Percentiles rank a stretch among this genome's conserved stretches.
Conservation (phyloP, 2,888 invertebrate species). For the Anaspis maculata region DNA sequence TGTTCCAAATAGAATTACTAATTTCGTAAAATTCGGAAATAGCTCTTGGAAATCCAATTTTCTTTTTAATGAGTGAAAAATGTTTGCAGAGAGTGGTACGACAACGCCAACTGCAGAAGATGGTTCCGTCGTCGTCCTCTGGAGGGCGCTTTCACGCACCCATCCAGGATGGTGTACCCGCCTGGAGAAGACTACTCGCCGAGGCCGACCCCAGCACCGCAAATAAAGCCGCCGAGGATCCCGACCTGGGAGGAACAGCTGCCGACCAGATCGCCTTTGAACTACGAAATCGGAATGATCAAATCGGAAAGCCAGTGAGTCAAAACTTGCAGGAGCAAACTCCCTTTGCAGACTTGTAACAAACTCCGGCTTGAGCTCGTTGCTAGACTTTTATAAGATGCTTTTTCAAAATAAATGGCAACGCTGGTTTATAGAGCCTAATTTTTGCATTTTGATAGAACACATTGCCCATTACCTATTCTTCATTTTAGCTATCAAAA, state of each 20-base stretch:
- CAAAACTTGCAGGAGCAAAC: slow-evolving; percentile 1
- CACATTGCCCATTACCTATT: too few species aligned
- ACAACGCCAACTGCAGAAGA: slow-evolving; percentile 78
- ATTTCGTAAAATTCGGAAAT: slow-evolving; percentile 18
- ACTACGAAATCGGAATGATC: slow-evolving; percentile 72
- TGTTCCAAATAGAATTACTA: slow-evolving; percentile 21
- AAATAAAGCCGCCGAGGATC: slow-evolving; percentile 45
- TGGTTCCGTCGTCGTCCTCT: slow-evolving; percentile 81
- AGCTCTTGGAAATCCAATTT: too few species aligned
- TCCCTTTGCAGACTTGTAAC: too few species aligned
- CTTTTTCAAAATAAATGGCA: slow-evolving; percentile 1
- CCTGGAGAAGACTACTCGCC: slow-evolving; percentile 78
- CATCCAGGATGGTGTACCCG: slow-evolving; percentile 91
- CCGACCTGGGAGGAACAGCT: slow-evolving; percentile 60
- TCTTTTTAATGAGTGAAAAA: too few species aligned
- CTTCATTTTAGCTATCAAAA: slow-evolving; percentile 78
- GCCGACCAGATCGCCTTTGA: slow-evolving; percentile 70
- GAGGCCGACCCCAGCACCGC: slow-evolving; percentile 59
- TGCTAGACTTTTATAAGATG: too few species aligned
- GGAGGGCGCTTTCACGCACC: slow-evolving; percentile 79
- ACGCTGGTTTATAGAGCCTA: slow-evolving; percentile 1
- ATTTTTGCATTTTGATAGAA: too few species aligned
- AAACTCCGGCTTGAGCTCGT: too few species aligned
- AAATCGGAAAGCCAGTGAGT: slow-evolving; percentile 83
- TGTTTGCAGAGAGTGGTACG: slow-evolving; percentile 85